Percentiles rank a stretch among this genome's conserved stretches.
Evolutionary conservation across 2,113 vertebrate genomes (phyloP).

Genomic region (Microtus montanus): DNA sequence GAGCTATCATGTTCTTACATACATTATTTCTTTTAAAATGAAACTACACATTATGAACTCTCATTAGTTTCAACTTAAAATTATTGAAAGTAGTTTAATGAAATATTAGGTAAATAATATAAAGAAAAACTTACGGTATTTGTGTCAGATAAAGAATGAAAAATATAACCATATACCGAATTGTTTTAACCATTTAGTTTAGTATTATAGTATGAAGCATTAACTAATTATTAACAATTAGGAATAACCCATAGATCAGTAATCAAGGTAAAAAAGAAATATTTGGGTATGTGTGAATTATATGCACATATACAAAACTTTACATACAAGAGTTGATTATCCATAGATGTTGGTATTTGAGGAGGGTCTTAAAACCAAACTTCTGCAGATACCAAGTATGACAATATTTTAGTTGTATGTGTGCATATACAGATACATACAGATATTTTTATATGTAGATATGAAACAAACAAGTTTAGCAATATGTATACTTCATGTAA

Average conservation of each 20-base stretch:
- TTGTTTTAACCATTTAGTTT: background rate
- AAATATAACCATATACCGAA: background rate
- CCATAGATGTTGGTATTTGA: background rate
- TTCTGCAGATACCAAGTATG: background rate
- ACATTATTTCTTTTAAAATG: background rate
- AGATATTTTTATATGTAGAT: background rate
- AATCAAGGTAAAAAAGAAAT: background rate
- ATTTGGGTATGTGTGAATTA: background rate
- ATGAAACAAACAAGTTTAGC: background rate
- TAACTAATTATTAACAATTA: background rate
- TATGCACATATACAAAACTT: background rate
- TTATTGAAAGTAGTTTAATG: background rate
- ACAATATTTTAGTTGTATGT: background rate
- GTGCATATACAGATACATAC: background rate
- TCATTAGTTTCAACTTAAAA: background rate
- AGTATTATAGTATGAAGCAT: background rate
- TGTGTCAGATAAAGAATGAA: background rate
- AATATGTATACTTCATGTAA: background rate
- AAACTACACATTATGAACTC: background rate
- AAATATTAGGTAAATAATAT: background rate
- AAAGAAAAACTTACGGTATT: background rate
- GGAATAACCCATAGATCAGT: background rate
- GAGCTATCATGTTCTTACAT: background rate
- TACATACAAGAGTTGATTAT: background rate
- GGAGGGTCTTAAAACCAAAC: background rate